Evolutionary conservation across 2,113 vertebrate genomes (phyloP), one percentile per base, ranked within the genome.

Genomic region (Perccottus glenii): DNA sequence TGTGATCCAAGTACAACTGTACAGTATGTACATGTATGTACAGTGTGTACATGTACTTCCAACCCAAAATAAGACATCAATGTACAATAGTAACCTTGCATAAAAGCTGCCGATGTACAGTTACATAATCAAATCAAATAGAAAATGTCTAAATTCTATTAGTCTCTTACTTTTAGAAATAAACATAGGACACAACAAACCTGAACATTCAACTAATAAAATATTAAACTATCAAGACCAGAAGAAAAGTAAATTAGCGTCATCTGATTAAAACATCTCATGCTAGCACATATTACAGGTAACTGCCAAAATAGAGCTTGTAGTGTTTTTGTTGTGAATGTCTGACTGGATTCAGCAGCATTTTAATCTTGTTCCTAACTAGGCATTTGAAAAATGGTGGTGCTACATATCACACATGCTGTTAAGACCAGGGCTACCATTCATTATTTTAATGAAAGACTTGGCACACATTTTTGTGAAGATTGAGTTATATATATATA

Each of bases 21-120:
- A 87, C 85, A 82, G 73, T 82, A 36, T 83, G 85, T 85, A 88
- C 87, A 87, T 73, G 60, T 87, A 74, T 80, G 73, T 87, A 85
- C 83, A 82, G 69, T 76, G 70, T 86, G 83, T 78, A 87, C 81
- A 75, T 74, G 81, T 87, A 85, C 89, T 84, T 80, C 78, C 71
- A 69, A 84, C 73, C 80, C 45, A 76, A 55, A 78, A 82, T 75
- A 70, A 85, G 75, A 84, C 81, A 77, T 84, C 68, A 44, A 73
- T 86, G 83, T 88, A 87, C 79, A 64, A 84, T 85, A 85, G 72
- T 80, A 78, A 83, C 64, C 63, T 85, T 77, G 62, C 77, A 79
- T 82, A 73, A 87, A 82, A 77, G 84, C 82, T 85, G 81, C 84
- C 81, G 55, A 70, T 84, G 79, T 84, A 85, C 81, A 84, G 80